Percentiles rank a stretch among this genome's conserved stretches.
phyloP scores from a whole-genome alignment of 2,888 invertebrate species.

The Dendrolimus pini region DNA sequence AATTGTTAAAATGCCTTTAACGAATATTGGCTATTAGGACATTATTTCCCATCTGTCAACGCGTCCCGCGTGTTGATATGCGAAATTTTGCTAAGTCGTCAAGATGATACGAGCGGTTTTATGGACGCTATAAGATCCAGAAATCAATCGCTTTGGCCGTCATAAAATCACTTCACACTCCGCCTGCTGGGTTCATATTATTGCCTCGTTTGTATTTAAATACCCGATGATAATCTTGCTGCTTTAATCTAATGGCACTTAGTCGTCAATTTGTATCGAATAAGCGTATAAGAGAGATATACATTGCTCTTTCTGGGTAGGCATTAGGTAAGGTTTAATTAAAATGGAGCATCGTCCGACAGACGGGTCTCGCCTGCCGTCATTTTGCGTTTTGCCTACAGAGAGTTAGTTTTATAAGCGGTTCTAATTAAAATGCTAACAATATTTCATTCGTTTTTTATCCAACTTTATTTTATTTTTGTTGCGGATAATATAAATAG shows the following conservation, averaged over 20 bases:
- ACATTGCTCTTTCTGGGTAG: conserved; percentile 23
- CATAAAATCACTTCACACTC: conserved; percentile 59
- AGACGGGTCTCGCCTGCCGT: conserved; percentile 23
- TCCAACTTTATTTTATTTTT: conserved; percentile 17
- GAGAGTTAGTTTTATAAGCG: conserved; percentile 21
- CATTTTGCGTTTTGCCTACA: conserved; percentile 20
- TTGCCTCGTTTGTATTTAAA: conserved; percentile 26
- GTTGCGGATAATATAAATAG: background rate
- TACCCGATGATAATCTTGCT: conserved; percentile 14
- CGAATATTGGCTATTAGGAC: too few species aligned
- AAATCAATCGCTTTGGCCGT: conserved; percentile 49
- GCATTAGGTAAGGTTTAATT: conserved; percentile 50
- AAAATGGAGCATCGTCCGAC: conserved; percentile 45
- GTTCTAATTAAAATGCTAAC: conserved; percentile 53
- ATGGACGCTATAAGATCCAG: conserved; percentile 63
- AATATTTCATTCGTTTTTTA: conserved; percentile 52
- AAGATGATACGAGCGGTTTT: conserved; percentile 58
- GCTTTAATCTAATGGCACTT: conserved; percentile 17
- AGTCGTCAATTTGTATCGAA: conserved; percentile 13
- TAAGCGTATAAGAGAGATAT: conserved; percentile 17
- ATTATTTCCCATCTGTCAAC: conserved; percentile 17
- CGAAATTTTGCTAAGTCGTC: conserved; percentile 62
- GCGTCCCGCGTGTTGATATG: conserved; percentile 24
- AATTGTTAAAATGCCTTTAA: too few species aligned
- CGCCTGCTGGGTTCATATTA: conserved; percentile 25